Evolutionary conservation across 2,113 vertebrate species (phyloP), one percentile per base, ranked within the genome.

Genomic region (human): DNA sequence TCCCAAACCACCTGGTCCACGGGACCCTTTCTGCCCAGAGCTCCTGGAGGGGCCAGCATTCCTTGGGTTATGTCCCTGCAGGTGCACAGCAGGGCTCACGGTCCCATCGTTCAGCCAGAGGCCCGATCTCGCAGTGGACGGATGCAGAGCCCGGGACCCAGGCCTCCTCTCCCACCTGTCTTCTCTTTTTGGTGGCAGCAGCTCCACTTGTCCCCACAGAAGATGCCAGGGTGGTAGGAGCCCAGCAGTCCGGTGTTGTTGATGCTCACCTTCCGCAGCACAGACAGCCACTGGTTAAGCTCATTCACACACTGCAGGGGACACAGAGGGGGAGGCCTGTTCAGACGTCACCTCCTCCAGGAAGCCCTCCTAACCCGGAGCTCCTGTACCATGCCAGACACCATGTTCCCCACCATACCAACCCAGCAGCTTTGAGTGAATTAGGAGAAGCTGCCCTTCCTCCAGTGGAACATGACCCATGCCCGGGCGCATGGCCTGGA

Each of bases 251-350:
- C 97, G 0, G 97, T 96, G 97, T 99, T 99, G 98, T 98, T 99
- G 48, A 97, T 98, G 89, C 99, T 99, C 52, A 97, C 99, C 94
- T 99, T 99, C 83, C 99, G 97, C 89, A 99, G 97, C 0, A 99
- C 99, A 0, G 99, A 99, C 55, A 99, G 98, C 99, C 99, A 99
- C 97, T 99, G 99, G 98, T 99, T 99, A 90, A 99, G 97, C 96
- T 99, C 99, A 0, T 98, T 99, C 96, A 99, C 98, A 0, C 99
- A 99, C 99, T 99, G 96, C 0, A 4, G 43, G 78, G 66, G 25
- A 27, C 17, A 20, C 1, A 4, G 6, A 8, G 22, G 1, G 0
- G 1, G 22, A 9, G 8, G 0, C 9, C n/a, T 25, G 0, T 5
- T 50, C 35, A 38, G 32, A 16, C 1, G 23, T 32, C 81, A 66